Percentiles rank a stretch among this genome's conserved stretches.
phyloP scores from a whole-genome alignment of 2,797 vertebrate genomes.

The Chelonia mydas region DNA sequence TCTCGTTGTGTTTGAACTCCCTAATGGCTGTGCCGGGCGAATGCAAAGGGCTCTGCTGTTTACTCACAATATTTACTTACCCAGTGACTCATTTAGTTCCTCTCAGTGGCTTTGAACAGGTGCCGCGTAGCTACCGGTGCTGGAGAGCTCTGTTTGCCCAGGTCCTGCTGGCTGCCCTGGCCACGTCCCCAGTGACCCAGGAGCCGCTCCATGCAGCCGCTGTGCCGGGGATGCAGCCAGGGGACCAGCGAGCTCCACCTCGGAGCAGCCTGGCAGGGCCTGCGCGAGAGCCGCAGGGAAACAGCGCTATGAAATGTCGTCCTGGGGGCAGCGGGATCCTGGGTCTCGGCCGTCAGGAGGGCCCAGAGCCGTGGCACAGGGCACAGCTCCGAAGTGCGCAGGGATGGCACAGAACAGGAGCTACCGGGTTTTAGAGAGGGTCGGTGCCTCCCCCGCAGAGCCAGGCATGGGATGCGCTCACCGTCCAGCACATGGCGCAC shows the following conservation, averaged over 20 bases:
- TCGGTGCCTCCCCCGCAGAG: no score
- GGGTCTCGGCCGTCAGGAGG: background rate
- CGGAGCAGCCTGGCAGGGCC: background rate
- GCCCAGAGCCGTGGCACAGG: background rate
- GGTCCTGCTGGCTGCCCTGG: background rate
- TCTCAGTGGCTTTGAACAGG: background rate
- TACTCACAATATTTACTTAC: conserved; percentile 13
- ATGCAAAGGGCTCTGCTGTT: conserved; percentile 4
- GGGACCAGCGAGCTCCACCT: background rate
- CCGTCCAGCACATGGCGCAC: background rate
- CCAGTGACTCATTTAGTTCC: conserved; percentile 2
- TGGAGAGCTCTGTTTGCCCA: background rate
- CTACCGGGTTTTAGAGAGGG: background rate
- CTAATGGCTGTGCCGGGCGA: background rate
- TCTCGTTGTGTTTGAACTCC: conserved; percentile 6
- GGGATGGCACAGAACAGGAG: background rate
- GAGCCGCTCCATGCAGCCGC: background rate
- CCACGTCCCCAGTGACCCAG: background rate
- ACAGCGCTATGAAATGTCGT: rapidly evolving
- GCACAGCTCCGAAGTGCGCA: background rate
- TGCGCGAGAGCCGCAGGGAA: background rate
- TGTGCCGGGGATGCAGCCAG: background rate
- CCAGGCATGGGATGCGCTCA: background rate
- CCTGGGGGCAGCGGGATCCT: background rate
- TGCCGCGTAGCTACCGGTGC: background rate